Conservation (phyloP, 1,140 invertebrate species). For the Macrosteles quadrilineatus region DNA sequence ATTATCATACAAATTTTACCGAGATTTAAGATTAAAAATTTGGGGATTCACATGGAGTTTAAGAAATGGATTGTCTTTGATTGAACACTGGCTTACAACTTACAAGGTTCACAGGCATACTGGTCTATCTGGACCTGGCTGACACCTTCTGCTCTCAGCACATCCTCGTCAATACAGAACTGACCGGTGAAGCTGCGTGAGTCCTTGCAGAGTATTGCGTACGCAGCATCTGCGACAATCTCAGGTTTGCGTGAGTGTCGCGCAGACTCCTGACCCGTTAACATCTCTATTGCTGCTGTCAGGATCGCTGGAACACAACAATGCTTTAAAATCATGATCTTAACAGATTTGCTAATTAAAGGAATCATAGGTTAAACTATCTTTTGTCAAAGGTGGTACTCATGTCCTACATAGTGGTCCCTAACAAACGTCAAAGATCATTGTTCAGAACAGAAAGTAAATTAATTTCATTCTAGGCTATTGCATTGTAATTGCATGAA, state of each 20-base stretch:
- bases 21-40: too few species aligned
- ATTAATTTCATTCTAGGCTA: too few species aligned
- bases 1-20: too few species aligned
- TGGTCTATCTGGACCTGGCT: constrained; percentile 85
- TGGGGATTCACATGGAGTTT: too few species aligned
- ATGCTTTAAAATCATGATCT: constrained; percentile 29
- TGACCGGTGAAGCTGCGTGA: constrained; percentile 81
- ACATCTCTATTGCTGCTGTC: constrained; percentile 97
- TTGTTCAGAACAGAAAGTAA: too few species aligned
- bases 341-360: constrained; percentile 5
- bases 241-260: constrained; percentile 77
- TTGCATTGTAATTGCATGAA: too few species aligned
- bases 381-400: too few species aligned
- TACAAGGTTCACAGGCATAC: constrained; percentile 82
- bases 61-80: too few species aligned
- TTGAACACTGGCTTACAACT: too few species aligned
- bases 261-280: constrained; percentile 65
- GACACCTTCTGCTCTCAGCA: constrained; percentile 78
- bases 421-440: too few species aligned
- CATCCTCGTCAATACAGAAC: constrained; percentile 93
- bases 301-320: constrained; percentile 71
- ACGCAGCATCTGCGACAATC: constrained; percentile 95
- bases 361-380: too few species aligned
- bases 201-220: constrained; percentile 81
- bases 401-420: too few species aligned